Evolutionary conservation across 2,113 vertebrate species (phyloP), one percentile per base, ranked within the genome.

Genomic region (Dunckerocampus dactyliophorus): DNA sequence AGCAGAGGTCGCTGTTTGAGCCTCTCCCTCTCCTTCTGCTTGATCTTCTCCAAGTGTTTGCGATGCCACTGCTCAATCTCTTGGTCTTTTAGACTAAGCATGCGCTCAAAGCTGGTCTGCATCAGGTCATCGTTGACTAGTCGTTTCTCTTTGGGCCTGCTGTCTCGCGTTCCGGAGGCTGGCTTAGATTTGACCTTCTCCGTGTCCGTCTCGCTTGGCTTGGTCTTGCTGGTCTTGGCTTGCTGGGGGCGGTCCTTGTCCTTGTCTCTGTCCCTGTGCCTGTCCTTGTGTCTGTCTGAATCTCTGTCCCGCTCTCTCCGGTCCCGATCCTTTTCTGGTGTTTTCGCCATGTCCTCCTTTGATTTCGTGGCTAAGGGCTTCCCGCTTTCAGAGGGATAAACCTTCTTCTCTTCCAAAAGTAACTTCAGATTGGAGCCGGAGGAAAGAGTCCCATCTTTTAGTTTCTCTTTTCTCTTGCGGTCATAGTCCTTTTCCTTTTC

Each of bases 51-150:
- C 85, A 98, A 92, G 65, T 98, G 96, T 54, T 99, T 98, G 59
- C 91, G 93, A 43, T 98, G 96, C 96, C 97, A 98, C 82, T 96
- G 96, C 83, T 99, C 97, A 66, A 98, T 98, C 85, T 98, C 97
- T 74, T 96, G 88, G 76, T 99, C 97, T 83, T 98, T 99, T 61
- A 98, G 88, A 72, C 97, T 99, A 47, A 99, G 92, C 97, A 98
- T 99, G 67, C 95, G 90, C 87, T 99, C 97, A 20, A 99, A 99
- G 87, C 97, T 98, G 53, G 97, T 99, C 87, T 98, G 95, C 96
- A 98, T 99, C 76, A 98, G 87, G 83, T 99, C 97, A 45, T 99
- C 97, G 0, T 98, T 98, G n/a, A 97, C 94, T 7, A 99, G 86
- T 55, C 95, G 89, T 67, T 98, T 99, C 62, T 99, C 96, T 87